Evolutionary conservation across 2,797 vertebrate genomes (phyloP), one percentile per base, ranked within the genome.

Genomic region (Acridotheres tristis): DNA sequence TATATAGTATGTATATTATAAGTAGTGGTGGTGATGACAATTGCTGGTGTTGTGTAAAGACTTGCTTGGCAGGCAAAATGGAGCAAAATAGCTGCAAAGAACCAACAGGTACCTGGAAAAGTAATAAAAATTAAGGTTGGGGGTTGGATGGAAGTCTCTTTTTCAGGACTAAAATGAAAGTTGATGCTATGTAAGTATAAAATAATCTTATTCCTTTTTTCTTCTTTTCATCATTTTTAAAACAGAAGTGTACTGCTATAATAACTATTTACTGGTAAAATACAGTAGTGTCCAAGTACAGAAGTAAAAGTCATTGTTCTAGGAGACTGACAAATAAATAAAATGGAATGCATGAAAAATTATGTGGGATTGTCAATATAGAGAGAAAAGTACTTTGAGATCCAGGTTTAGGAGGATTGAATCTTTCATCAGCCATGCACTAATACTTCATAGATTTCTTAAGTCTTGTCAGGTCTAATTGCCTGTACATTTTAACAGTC

Each of bases 61-160:
- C 34, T 50, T 89, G 71, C 29, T 67, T 94, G 67, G 84, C 74
- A 93, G 55, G 32, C 66, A 71, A n/a, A 94, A 85, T 32, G 42
- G 32, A 94, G 69, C n/a, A 47, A 29, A 45, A 38, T 11, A 66
- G n/a, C 76, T 90, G 45, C 32, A 59, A 59, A 48, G 59, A 93
- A 66, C 55, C 63, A 88, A 47, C 19, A 72, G 58, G 29, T 72
- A 86, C 34, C 51, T 94, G 83, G 85, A 86, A 89, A 95, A 94
- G 50, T 76, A 92, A 91, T 91, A 74, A 43, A 81, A 80, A 36
- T 54, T 76, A 59, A 58, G 21, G 7, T 34, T 72, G 19, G 18
- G 36, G 0, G 16, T 58, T 55, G 32, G 10, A 48, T 62, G 25
- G 25, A 59, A 43, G 4, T 58, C 17, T 75, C n/a, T 69, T 36